Conservation (phyloP, 2,888 invertebrate species). For the Epiblema foenella region DNA sequence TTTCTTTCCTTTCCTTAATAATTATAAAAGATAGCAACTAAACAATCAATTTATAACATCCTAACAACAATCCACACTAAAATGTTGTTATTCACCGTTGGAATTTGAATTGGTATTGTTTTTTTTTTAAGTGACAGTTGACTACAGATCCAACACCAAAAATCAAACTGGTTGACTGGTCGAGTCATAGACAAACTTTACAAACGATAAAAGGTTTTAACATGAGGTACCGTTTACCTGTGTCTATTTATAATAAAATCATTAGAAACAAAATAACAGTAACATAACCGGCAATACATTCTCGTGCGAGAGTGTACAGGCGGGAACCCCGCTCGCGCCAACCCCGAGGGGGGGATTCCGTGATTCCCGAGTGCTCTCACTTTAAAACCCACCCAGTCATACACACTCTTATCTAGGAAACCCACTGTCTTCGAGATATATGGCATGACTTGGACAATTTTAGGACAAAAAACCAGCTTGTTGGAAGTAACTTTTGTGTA, state of each 20-base stretch:
- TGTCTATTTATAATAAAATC: background rate
- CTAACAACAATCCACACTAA: conserved; percentile 55
- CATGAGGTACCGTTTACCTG: background rate
- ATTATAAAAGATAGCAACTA: conserved; percentile 49
- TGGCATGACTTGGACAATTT: no score
- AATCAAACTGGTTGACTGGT: background rate
- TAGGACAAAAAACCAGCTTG: no score
- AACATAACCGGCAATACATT: no score
- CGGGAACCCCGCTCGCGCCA: no score
- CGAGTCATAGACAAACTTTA: conserved; percentile 27
- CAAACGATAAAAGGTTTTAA: background rate
- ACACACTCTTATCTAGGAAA: no score
- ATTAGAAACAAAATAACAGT: background rate
- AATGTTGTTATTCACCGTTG: conserved; percentile 70
- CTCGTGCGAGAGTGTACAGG: no score
- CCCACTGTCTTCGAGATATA: no score
- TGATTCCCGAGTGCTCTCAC: no score
- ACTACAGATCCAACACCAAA: conserved; percentile 8
- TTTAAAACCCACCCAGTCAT: no score
- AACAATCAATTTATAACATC: conserved; percentile 64
- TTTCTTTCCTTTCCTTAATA: conserved; percentile 38
- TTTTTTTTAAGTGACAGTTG: conserved; percentile 44
- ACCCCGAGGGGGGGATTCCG: no score
- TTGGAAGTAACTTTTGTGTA: no score
- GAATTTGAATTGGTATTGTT: conserved; percentile 67